These are phyloP conservation scores for Huso huso DNA, from an alignment of 2,797 vertebrate genomes.

Conservation along the genomic window DNA sequence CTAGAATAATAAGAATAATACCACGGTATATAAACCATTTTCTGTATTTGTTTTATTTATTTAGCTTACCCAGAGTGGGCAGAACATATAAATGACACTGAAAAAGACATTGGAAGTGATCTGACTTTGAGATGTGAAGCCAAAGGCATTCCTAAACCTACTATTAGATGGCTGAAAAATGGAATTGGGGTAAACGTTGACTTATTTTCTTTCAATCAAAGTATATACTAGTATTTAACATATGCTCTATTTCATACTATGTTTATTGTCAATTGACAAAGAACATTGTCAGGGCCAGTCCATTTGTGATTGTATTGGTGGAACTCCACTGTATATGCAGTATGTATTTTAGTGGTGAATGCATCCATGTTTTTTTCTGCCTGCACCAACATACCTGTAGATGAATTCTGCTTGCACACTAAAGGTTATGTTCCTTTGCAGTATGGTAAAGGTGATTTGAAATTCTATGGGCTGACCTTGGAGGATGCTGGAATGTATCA, in stretches of 20 bases:
- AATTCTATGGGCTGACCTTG: constrained; percentile 67
- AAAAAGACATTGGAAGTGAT: constrained; percentile 77
- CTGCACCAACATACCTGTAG: too few species aligned
- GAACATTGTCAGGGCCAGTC: constrained; percentile 23
- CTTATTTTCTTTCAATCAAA: too few species aligned
- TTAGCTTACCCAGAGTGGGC: constrained; percentile 87
- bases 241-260: too few species aligned
- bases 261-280: background rate
- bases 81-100: constrained; percentile 79
- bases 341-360: too few species aligned
- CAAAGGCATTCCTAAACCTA: constrained; percentile 80
- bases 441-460: constrained; percentile 70
- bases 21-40: too few species aligned
- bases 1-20: too few species aligned
- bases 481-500: constrained; percentile 92
- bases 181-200: constrained; percentile 61
- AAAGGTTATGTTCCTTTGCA: constrained; percentile 38
- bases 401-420: too few species aligned
- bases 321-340: too few species aligned
- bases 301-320: constrained; percentile 26
- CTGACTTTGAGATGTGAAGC: constrained; percentile 82
- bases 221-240: too few species aligned
- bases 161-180: constrained; percentile 83
- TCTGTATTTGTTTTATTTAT: background rate
- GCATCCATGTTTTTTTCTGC: background rate